Evolutionary conservation across 2,888 invertebrate genomes (phyloP).

Genomic region (Lampropteryx suffumata): DNA sequence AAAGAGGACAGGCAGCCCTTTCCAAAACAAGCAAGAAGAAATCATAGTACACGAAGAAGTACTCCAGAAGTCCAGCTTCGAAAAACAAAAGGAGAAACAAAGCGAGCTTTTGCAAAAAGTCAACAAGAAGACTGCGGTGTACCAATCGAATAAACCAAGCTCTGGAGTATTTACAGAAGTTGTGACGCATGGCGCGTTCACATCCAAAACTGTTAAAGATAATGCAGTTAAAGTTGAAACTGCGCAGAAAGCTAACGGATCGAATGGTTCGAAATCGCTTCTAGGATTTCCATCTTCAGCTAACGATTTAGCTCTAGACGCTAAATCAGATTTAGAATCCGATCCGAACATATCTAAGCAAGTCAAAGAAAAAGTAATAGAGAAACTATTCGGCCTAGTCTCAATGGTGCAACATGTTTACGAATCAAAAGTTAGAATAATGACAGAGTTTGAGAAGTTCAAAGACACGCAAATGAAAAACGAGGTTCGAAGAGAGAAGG

Average conservation of each 20-base stretch:
- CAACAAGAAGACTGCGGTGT: slow-evolving; percentile 70
- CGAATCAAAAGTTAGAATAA: slow-evolving; percentile 73
- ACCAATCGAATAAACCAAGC: slow-evolving; percentile 68
- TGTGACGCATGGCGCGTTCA: slow-evolving; percentile 73
- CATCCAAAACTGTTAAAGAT: slow-evolving; percentile 56
- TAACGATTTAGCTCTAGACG: slow-evolving; percentile 72
- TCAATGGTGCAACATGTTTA: slow-evolving; percentile 77
- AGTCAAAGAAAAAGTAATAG: slow-evolving; percentile 73
- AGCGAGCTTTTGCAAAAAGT: slow-evolving; percentile 66
- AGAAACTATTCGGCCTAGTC: slow-evolving; percentile 68
- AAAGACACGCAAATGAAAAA: slow-evolving; percentile 72
- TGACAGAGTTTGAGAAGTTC: slow-evolving; percentile 72
- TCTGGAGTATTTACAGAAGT: slow-evolving; percentile 76
- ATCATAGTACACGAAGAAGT: slow-evolving; percentile 61
- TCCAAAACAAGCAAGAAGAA: slow-evolving; percentile 48
- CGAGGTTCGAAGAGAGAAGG: slow-evolving; percentile 68
- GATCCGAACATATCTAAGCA: slow-evolving; percentile 68
- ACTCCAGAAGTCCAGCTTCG: slow-evolving; percentile 59
- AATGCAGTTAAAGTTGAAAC: slow-evolving; percentile 50
- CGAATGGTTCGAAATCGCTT: slow-evolving; percentile 60
- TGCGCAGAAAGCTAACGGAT: slow-evolving; percentile 38
- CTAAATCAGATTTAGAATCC: slow-evolving; percentile 75
- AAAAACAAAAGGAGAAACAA: slow-evolving; percentile 70
- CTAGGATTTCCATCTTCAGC: slow-evolving; percentile 76
- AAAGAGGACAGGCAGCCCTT: slow-evolving; percentile 54